Conservation (phyloP, 2,797 vertebrate species). For the Acomys russatus region DNA sequence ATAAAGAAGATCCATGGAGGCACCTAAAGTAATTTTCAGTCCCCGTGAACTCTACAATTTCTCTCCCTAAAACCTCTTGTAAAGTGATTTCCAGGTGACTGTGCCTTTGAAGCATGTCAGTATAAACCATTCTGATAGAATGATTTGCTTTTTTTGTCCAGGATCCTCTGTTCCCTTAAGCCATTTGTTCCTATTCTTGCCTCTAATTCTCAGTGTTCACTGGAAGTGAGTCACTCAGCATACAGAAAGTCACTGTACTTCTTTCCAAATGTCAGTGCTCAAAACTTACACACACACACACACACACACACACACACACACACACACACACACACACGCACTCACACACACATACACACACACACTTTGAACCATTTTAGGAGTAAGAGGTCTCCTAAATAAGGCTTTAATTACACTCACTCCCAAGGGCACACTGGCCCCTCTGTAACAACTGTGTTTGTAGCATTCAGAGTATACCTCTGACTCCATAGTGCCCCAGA, state of each 20-base stretch:
- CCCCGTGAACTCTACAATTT: conserved; percentile 4
- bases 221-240: conserved; percentile 66
- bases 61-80: neutral
- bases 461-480: conserved; percentile 29
- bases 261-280: conserved; percentile 65
- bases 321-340: neutral
- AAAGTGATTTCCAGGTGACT: conserved; percentile 50
- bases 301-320: too few relatives aligned
- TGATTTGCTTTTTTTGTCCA: conserved; percentile 25
- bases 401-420: conserved; percentile 53
- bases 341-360: too few relatives aligned
- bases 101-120: conserved; percentile 49
- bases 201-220: conserved; percentile 64
- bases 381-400: conserved; percentile 44
- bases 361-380: neutral
- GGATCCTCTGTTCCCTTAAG: conserved; percentile 57
- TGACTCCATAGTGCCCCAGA: neutral
- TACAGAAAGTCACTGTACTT: conserved; percentile 70
- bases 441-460: neutral
- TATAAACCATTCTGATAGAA: conserved; percentile 66
- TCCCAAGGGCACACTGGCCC: neutral
- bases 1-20: conserved; percentile 33
- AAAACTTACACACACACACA: conserved; percentile 47
- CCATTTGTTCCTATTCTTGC: conserved; percentile 61
- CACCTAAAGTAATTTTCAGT: neutral